These are phyloP conservation scores for Unio pictorum DNA, from an alignment of 2,888 invertebrate species.

Conservation along the genomic window DNA sequence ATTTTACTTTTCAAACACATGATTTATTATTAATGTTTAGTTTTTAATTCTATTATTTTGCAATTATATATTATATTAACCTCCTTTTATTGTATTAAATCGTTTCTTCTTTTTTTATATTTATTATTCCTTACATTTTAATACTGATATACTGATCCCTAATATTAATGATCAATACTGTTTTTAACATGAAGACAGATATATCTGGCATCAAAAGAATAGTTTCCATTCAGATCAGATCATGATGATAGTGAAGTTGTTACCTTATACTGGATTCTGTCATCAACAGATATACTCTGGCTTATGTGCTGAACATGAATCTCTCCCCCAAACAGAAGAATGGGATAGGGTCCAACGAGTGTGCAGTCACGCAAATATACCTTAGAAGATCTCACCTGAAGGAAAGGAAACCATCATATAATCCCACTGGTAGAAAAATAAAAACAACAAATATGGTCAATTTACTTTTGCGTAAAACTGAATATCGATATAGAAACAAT, in stretches of 20 bases:
- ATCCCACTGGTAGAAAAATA: background rate
- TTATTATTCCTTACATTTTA: too few relatives aligned
- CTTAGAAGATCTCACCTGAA: conserved; percentile 62
- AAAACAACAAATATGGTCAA: background rate
- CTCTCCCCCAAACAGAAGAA: conserved; percentile 88
- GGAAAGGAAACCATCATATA: background rate
- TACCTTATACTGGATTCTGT: conserved; percentile 71
- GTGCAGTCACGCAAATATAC: conserved; percentile 86
- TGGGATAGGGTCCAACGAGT: conserved; percentile 83
- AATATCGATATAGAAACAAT: background rate
- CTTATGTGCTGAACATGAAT: conserved; percentile 69
- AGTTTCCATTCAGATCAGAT: background rate
- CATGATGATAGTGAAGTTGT: background rate
- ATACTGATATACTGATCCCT: too few relatives aligned
- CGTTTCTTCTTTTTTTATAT: too few relatives aligned
- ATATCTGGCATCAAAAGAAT: too few relatives aligned
- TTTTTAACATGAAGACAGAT: too few relatives aligned
- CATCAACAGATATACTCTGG: conserved; percentile 72
- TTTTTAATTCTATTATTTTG: too few relatives aligned
- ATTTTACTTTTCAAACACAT: too few relatives aligned
- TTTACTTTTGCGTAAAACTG: background rate
- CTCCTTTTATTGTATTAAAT: too few relatives aligned
- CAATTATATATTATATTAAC: too few relatives aligned
- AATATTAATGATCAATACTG: too few relatives aligned
- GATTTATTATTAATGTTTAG: too few relatives aligned